These are phyloP conservation scores for Malachius bipustulatus DNA, from an alignment of 2,888 invertebrate species.

Conservation along the genomic window DNA sequence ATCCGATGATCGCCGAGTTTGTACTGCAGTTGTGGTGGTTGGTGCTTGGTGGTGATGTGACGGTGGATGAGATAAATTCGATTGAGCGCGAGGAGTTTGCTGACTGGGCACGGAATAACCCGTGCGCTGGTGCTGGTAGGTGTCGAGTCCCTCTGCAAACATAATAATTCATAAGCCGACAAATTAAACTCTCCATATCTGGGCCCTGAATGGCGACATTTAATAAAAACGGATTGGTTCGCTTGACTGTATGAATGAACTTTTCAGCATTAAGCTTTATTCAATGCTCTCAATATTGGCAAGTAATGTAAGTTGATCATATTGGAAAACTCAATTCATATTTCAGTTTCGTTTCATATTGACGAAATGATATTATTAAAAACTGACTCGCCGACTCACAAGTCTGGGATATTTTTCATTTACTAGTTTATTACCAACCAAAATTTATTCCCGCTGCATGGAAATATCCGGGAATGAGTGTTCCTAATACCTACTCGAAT, in stretches of 20 bases:
- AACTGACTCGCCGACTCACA: too few species aligned
- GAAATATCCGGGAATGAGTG: too few species aligned
- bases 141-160: conserved; percentile 34
- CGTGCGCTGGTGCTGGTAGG: conserved; percentile 21
- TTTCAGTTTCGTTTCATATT: too few species aligned
- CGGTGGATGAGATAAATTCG: not conserved
- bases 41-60: too few species aligned
- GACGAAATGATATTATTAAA: too few species aligned
- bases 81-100: not conserved
- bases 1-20: too few species aligned
- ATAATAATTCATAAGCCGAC: conserved; percentile 32
- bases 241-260: conserved; percentile 1
- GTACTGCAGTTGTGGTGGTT: too few species aligned
- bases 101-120: not conserved
- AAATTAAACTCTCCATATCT: conserved; percentile 19
- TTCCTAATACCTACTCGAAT: too few species aligned
- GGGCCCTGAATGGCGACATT: conserved; percentile 5
- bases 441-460: too few species aligned
- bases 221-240: conserved; percentile 7
- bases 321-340: not conserved
- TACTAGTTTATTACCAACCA: too few species aligned
- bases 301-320: not conserved
- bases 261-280: conserved; percentile 3
- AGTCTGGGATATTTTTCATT: too few species aligned
- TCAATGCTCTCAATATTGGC: conserved; percentile 1